Evolutionary conservation across 2,113 vertebrate species (phyloP).

Genomic region (Zonotrichia leucophrys): DNA sequence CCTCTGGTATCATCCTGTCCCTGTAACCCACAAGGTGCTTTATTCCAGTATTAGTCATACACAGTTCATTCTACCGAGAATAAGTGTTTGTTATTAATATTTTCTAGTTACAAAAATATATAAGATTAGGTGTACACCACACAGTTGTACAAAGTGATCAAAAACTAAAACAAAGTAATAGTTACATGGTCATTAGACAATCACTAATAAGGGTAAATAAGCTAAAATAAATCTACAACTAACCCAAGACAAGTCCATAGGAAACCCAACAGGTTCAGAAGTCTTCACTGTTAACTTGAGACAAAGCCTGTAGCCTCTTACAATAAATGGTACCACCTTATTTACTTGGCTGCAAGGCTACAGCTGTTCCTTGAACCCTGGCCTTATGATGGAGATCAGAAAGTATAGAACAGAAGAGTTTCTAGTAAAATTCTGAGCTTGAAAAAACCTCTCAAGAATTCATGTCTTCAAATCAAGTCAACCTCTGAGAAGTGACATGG

Average conservation of each 20-base stretch:
- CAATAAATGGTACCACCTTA: neutral
- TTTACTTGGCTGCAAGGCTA: neutral
- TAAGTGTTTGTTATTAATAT: neutral
- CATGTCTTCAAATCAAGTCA: neutral
- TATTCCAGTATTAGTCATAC: neutral
- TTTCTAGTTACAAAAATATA: neutral
- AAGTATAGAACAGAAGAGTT: neutral
- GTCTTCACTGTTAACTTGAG: neutral
- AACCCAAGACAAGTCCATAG: neutral
- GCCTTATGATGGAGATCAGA: neutral
- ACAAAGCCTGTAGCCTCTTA: neutral
- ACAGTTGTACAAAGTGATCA: neutral
- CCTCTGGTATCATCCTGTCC: neutral
- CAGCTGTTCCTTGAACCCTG: neutral
- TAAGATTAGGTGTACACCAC: neutral
- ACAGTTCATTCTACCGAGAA: neutral
- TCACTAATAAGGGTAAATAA: neutral
- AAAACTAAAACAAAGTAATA: neutral
- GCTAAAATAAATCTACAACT: neutral
- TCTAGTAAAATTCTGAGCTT: neutral
- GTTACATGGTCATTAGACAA: neutral
- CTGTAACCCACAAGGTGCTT: neutral
- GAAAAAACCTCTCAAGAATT: neutral
- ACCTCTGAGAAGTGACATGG: neutral
- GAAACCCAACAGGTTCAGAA: neutral